A percentile compares a stretch with the other conserved stretches of the same genome.
phyloP scores from a whole-genome alignment of 2,113 vertebrate genomes.

The Glareola pratincola region DNA sequence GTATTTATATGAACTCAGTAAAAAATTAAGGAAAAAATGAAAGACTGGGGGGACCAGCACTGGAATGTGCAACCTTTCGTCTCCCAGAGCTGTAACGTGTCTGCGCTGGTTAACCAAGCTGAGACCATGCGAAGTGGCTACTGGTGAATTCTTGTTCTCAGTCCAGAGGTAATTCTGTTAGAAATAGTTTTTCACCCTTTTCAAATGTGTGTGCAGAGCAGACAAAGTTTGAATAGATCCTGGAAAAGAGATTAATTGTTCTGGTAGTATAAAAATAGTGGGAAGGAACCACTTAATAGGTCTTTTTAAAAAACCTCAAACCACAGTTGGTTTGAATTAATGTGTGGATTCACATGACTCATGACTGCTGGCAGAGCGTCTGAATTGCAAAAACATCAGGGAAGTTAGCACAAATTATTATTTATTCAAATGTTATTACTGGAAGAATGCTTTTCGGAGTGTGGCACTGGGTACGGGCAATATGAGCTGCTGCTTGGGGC shows the following conservation, averaged over 20 bases:
- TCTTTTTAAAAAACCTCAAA: not conserved
- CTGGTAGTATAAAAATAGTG: not conserved
- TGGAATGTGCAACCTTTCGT: not conserved
- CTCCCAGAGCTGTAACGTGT: not conserved
- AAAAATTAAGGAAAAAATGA: not conserved
- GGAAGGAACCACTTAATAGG: not conserved
- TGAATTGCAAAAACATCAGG: not conserved
- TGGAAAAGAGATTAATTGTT: not conserved
- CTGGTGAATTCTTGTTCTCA: not conserved
- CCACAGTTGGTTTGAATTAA: not conserved
- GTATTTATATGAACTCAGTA: rapidly evolving
- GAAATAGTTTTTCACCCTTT: not conserved
- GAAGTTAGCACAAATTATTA: not conserved
- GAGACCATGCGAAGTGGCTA: not conserved
- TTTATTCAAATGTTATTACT: not conserved
- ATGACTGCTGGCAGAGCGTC: not conserved
- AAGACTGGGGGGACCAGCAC: not conserved
- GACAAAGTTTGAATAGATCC: not conserved
- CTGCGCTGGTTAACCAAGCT: not conserved
- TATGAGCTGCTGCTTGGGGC: not conserved
- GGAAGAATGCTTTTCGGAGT: not conserved
- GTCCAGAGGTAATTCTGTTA: not conserved
- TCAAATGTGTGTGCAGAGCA: not conserved
- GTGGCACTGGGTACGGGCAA: not conserved
- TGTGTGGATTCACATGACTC: not conserved